Conservation (phyloP, 2,113 vertebrate species). For the Chrysochloris asiatica region DNA sequence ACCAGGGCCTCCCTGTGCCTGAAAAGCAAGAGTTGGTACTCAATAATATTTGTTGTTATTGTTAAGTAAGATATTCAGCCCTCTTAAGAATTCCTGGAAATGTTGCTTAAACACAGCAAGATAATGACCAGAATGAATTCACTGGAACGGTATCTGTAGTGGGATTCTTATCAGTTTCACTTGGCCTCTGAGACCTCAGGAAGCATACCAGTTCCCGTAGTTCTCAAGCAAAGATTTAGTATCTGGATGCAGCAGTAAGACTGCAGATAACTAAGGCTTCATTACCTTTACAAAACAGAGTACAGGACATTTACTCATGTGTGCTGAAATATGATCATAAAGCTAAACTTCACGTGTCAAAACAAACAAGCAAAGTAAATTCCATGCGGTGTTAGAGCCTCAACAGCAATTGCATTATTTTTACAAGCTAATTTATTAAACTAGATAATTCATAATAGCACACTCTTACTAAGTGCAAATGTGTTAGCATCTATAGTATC, state of each 20-base stretch:
- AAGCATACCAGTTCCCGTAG: neutral
- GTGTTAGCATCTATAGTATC: neutral
- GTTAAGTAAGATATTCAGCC: neutral
- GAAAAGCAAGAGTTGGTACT: neutral
- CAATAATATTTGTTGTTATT: neutral
- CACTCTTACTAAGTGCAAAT: slow-evolving; percentile 44
- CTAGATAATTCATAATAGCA: slow-evolving; percentile 65
- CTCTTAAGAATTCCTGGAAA: neutral
- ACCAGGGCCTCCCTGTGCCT: neutral
- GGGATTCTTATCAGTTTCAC: neutral
- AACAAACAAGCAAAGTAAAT: slow-evolving; percentile 79
- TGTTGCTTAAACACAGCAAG: neutral
- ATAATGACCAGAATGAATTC: slow-evolving; percentile 27
- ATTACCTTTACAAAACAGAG: slow-evolving; percentile 71
- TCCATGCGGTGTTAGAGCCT: slow-evolving; percentile 61
- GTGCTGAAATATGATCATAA: slow-evolving; percentile 76
- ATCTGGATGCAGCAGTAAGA: slow-evolving; percentile 30
- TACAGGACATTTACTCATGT: slow-evolving; percentile 62
- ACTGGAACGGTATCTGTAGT: neutral
- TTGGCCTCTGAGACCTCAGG: neutral
- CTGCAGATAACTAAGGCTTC: slow-evolving; percentile 52
- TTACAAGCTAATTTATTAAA: slow-evolving; percentile 78
- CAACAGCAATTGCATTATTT: slow-evolving; percentile 73
- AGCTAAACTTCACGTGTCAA: slow-evolving; percentile 76
- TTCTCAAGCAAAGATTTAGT: slow-evolving; percentile 56